Base-by-base conservation (phyloP, 1,140 invertebrate species). In the Listronotus bonariensis region DNA sequence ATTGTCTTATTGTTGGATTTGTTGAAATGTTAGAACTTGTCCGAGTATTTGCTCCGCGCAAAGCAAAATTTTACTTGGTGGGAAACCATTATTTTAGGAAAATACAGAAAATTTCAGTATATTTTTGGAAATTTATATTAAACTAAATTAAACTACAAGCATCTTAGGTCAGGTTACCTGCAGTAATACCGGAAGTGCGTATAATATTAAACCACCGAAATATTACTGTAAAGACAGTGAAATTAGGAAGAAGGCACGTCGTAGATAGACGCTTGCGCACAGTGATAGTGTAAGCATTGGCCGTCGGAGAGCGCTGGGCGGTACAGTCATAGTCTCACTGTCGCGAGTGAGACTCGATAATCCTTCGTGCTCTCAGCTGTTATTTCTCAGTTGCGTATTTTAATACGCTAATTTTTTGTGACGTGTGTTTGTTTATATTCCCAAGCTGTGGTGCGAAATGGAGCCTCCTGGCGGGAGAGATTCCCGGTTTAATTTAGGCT, bases 401-500 rank as follows among this genome's bases (percentile, higher is more conserved):
- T 43, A 52, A 43, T 31, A 49, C 38, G 34, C 20, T 49, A 43
- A 41, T 45, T 55, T 62, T 26, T 49, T 63, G 59, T 49, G 63
- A 45, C 52, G 59, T 56, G 69, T 65, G 55, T 60, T 65, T 54
- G 58, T 58, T 66, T 63, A 67, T 62, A 49, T 65, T 68, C 65
- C 71, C 75, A 77, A 77, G 72, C 75, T 78, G 77, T 78, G 77
- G 77, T 78, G 77, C 74, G 72, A 73, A 80, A 90, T 89, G 88
- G 88, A 89, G 83, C 85, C 86, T 78, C 87, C 89, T 82, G 89
- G 89, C 84, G 87, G 87, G 82, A 85, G 88, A 84, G 90, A 92
- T 85, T 87, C 88, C 88, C 89, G 90, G 78, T 92, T 91, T 81
- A 89, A 88, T 82, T 86, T 91, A 82, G 87, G 88, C 78, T 92